Percentiles rank a stretch among this genome's conserved stretches.
phyloP scores from a whole-genome alignment of 2,797 vertebrate genomes.

The Aythya fuligula region DNA sequence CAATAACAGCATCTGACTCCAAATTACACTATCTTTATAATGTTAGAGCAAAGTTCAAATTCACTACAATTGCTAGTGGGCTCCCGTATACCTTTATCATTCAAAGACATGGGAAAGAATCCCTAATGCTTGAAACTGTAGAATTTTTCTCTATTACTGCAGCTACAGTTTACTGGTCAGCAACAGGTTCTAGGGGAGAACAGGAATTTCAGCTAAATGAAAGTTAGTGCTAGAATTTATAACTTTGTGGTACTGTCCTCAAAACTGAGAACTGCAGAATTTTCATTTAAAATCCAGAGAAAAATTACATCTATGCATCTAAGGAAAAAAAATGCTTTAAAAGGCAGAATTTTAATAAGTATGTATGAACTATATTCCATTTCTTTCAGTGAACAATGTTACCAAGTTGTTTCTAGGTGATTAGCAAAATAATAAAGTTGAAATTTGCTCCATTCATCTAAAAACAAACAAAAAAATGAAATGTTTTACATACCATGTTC shows the following conservation, averaged over 20 bases:
- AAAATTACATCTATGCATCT: neutral
- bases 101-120: neutral
- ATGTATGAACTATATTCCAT: neutral
- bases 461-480: neutral
- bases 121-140: neutral
- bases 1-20: neutral
- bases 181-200: neutral
- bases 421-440: neutral
- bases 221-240: neutral
- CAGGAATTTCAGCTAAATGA: neutral
- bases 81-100: neutral
- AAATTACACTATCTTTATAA: neutral
- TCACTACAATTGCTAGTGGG: neutral
- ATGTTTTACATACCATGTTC: constrained; percentile 89
- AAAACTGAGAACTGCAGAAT: neutral
- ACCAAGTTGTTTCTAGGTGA: neutral
- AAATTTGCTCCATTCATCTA: neutral
- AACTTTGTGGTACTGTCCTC: neutral
- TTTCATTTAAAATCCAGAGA: neutral
- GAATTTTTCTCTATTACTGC: neutral
- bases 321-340: neutral
- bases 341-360: neutral
- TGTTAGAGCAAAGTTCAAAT: neutral
- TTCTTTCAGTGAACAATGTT: neutral
- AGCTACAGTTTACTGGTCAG: neutral